phyloP scores from a whole-genome alignment of 2,888 invertebrate genomes.

The Andrena flavipes region DNA sequence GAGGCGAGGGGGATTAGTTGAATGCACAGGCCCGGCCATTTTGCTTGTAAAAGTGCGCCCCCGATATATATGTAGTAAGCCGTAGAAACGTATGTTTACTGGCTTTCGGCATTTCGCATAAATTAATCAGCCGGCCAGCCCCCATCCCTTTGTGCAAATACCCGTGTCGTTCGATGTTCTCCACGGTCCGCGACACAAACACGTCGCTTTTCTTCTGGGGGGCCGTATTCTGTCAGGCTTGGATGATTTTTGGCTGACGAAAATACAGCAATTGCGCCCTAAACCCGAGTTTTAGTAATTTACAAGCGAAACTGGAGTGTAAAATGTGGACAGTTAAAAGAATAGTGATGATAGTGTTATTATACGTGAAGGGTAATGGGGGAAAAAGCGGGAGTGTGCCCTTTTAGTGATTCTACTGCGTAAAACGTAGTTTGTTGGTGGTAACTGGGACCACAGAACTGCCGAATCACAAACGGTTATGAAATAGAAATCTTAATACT shows the following conservation, averaged over 20 bases:
- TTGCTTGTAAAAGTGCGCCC: slow-evolving; percentile 78
- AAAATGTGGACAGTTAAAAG: too few species aligned
- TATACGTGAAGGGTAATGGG: too few species aligned
- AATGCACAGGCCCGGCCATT: slow-evolving; percentile 75
- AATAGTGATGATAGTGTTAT: too few species aligned
- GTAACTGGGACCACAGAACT: too few species aligned
- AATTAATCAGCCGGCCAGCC: slow-evolving; percentile 68
- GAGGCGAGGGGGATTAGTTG: slow-evolving; percentile 80
- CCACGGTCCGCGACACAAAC: slow-evolving; percentile 11
- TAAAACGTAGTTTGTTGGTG: too few species aligned
- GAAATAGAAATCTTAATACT: too few species aligned
- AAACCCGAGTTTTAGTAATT: too few species aligned
- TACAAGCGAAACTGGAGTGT: too few species aligned
- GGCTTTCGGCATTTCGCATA: slow-evolving; percentile 71
- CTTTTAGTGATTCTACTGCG: too few species aligned
- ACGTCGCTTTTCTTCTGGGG: slow-evolving; percentile 20
- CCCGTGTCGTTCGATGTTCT: slow-evolving; percentile 28
- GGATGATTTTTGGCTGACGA: neutral
- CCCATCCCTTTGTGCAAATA: slow-evolving; percentile 30
- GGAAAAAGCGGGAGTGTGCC: too few species aligned
- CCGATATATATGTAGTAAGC: slow-evolving; percentile 69
- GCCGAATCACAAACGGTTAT: too few species aligned
- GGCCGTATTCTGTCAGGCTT: neutral
- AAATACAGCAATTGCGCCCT: neutral
- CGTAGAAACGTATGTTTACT: slow-evolving; percentile 79